Base-by-base conservation (phyloP, 2,113 vertebrate species). In the Oxyura jamaicensis region DNA sequence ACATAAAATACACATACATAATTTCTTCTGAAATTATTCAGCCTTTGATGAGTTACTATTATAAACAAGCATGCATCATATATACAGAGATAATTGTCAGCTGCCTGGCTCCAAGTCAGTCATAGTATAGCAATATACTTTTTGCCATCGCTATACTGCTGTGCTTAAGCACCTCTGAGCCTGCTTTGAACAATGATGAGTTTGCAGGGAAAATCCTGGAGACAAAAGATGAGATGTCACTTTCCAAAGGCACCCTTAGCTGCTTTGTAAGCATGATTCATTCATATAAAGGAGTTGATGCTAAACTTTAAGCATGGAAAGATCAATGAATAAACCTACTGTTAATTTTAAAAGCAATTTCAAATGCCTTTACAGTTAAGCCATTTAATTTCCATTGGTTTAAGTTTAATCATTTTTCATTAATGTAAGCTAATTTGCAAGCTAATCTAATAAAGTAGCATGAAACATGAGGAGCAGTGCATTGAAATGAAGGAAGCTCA, bases 361-460 rank as follows among this genome's bases (percentile, higher is more conserved):
- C 48, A 67, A 94, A 94, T 94, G 90, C 58, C 88, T 96, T 95
- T 92, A 73, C 53, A 76, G 88, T 91, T 92, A 92, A 96, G 86
- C 96, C 93, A 73, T 93, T 95, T 93, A 95, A 96, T 95, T 97
- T 95, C 69, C 86, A 93, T 46, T 93, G 96, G 86, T 95, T 96
- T 95, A 92, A 95, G 86, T 92, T 97, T 93, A 97, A 93, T 91
- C 26, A 93, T 88, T 91, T 94, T 95, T 94, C 95, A 97, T 97
- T 94, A 96, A 90, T 96, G 92, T 91, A 81, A 96, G 90, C 48
- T 93, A 95, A 97, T 97, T 96, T 96, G 81, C 89, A 91, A 95
- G 86, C 86, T 96, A 97, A 97, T 97, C 96, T 95, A 97, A 97
- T 97, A 95, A 97, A 93, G 91, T 95, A 93, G 71, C 94, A 93